Conservation (phyloP, 2,113 vertebrate genomes). For the Sialia sialis region DNA sequence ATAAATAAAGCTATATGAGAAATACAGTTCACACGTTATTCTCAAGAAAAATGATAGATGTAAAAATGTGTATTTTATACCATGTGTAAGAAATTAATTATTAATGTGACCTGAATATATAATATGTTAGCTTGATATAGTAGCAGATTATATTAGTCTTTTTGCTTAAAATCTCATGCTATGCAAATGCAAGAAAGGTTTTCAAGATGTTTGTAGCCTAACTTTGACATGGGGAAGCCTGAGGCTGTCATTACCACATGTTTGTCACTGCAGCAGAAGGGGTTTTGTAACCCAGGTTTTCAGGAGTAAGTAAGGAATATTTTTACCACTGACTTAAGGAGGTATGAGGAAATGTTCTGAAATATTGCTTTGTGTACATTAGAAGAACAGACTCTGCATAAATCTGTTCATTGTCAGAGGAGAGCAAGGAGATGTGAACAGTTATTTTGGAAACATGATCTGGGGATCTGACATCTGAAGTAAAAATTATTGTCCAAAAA, state of each 20-base stretch:
- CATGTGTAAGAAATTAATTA: slow-evolving; percentile 9
- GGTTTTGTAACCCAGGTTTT: not conserved
- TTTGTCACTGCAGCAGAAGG: not conserved
- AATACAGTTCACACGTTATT: not conserved
- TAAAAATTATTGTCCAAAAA: not conserved
- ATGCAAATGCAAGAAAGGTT: slow-evolving; percentile 19
- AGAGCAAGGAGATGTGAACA: not conserved
- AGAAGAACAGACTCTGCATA: not conserved
- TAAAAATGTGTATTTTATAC: not conserved
- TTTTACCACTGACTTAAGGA: not conserved
- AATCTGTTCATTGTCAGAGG: not conserved
- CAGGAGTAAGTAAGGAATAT: not conserved
- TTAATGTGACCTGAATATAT: slow-evolving; percentile 43
- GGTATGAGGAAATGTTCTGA: not conserved
- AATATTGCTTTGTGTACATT: not conserved
- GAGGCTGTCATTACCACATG: not conserved
- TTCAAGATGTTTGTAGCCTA: slow-evolving; percentile 16
- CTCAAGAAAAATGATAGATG: slow-evolving; percentile 6
- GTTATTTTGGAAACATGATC: not conserved
- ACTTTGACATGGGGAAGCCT: not conserved
- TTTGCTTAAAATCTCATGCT: slow-evolving; percentile 5
- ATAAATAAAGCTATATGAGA: slow-evolving; percentile 3
- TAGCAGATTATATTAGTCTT: slow-evolving; percentile 1
- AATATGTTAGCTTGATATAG: slow-evolving; percentile 15
- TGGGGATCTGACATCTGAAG: not conserved